These are phyloP conservation scores for Danio tinwini DNA, from an alignment of 2,797 vertebrate genomes.

Conservation along the genomic window DNA sequence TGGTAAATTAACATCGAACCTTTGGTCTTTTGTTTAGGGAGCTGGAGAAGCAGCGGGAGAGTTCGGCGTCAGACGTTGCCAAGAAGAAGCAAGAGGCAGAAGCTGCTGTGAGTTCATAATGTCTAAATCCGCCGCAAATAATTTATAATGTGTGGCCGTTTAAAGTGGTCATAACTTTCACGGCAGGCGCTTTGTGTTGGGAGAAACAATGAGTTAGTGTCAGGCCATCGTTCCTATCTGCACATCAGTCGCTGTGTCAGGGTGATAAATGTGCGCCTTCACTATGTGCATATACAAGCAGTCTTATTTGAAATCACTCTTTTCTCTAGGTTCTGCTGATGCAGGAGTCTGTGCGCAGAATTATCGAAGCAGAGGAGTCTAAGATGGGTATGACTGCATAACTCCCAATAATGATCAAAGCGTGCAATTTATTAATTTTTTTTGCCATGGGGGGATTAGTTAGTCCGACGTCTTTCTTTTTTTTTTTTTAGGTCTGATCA, in stretches of 20 bases:
- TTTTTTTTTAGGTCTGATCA: conserved; percentile 85
- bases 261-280: conserved; percentile 39
- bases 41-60: conserved; percentile 93
- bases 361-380: conserved; percentile 95
- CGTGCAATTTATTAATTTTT: conserved; percentile 28
- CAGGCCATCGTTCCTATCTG: conserved; percentile 41
- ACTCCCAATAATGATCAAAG: conserved; percentile 5
- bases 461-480: not conserved
- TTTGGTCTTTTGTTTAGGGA: conserved; percentile 78
- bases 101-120: conserved; percentile 84
- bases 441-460: conserved; percentile 17
- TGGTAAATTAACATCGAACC: conserved; percentile 26
- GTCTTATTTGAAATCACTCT: conserved; percentile 58
- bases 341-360: conserved; percentile 97
- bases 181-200: conserved; percentile 20
- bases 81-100: conserved; percentile 97
- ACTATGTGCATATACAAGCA: conserved; percentile 52
- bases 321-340: conserved; percentile 89
- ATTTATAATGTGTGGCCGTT: conserved; percentile 33
- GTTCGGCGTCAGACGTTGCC: conserved; percentile 86
- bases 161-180: conserved; percentile 46
- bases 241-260: conserved; percentile 46
- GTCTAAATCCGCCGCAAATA: conserved; percentile 25
- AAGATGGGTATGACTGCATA: conserved; percentile 87
- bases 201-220: conserved; percentile 29